phyloP scores from a whole-genome alignment of 2,888 invertebrate genomes.

The Mythimna impura region DNA sequence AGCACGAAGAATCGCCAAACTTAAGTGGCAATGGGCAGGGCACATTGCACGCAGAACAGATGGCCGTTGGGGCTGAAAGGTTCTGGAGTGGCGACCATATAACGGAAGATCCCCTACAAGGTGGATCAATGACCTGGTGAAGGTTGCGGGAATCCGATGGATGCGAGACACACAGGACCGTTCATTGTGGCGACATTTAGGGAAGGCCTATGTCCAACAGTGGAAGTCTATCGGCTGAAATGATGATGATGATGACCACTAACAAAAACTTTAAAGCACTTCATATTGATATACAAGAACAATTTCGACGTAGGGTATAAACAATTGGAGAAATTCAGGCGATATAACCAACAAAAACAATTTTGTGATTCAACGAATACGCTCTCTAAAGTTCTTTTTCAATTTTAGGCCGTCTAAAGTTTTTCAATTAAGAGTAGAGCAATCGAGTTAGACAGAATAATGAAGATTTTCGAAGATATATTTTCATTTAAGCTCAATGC shows the following conservation, averaged over 20 bases:
- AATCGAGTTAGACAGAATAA: constrained; percentile 64
- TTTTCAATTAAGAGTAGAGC: constrained; percentile 82
- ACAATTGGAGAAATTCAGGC: constrained; percentile 69
- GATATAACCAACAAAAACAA: constrained; percentile 79
- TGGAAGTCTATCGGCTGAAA: no score
- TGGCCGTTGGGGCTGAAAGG: no score
- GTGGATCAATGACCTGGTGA: no score
- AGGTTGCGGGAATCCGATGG: no score
- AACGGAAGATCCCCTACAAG: no score
- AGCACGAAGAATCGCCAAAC: no score
- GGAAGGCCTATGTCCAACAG: no score
- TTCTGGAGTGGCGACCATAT: no score
- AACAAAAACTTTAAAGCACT: constrained; percentile 24
- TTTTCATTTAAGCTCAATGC: neutral
- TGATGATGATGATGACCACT: neutral
- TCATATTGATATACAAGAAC: constrained; percentile 48
- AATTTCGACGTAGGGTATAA: constrained; percentile 52
- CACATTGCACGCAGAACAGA: no score
- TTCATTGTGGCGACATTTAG: no score
- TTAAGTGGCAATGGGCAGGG: no score
- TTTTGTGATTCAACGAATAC: constrained; percentile 77
- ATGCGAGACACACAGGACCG: no score
- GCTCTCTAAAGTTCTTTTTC: constrained; percentile 73
- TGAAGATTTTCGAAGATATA: constrained; percentile 21
- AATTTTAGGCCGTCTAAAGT: constrained; percentile 74